Evolutionary conservation across 2,888 invertebrate species (phyloP), one percentile per base, ranked within the genome.

Genomic region (Neuroscelio doddi): DNA sequence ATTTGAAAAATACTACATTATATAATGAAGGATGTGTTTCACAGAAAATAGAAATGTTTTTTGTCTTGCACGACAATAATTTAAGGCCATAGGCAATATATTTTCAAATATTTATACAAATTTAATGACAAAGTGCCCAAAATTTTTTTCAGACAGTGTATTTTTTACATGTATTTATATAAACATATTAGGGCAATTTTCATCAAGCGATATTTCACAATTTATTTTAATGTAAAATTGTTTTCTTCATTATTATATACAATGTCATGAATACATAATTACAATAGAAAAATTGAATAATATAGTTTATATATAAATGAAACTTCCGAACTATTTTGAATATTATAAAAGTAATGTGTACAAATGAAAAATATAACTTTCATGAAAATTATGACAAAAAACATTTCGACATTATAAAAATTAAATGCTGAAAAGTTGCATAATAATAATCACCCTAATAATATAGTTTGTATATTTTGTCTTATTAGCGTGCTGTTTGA

Each of bases 401-500:
- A 36, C 7, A 3, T 30, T 30, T 36, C 36, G 15, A 36, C 8
- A 36, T 16, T 15, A 15, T 12, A 16, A 16, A 9, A n/a, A 9
- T 16, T 15, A 1, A 38, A 38, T 38, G 15, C 5, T 30, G 15
- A 38, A 16, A 16, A 16, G 15, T 38, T 17, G 14, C 17, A 17
- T 17, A n/a, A 14, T 12, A 38, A 38, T 17, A n/a, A 38, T 9
- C 17, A 34, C 5, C 34, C 30, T 9, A 10, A 30, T 30, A 30
- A 9, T 3, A 30, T 4, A 3, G 9, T 30, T 30, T 30, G 9
- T 9, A 4, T 41, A n/a, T 24, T 10, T 24, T 10, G 1, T 16
- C 8, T 16, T 38, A 21, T 38, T 42, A 42, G 44, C 36, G 49
- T 50, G 45, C 49, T 51, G 49, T 47, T 56, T 52, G 47, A 32